A percentile compares a stretch with the other conserved stretches of the same genome.
These are phyloP conservation scores for Machaerirhynchus nigripectus DNA, from an alignment of 2,113 vertebrate genomes.

Conservation along the genomic window DNA sequence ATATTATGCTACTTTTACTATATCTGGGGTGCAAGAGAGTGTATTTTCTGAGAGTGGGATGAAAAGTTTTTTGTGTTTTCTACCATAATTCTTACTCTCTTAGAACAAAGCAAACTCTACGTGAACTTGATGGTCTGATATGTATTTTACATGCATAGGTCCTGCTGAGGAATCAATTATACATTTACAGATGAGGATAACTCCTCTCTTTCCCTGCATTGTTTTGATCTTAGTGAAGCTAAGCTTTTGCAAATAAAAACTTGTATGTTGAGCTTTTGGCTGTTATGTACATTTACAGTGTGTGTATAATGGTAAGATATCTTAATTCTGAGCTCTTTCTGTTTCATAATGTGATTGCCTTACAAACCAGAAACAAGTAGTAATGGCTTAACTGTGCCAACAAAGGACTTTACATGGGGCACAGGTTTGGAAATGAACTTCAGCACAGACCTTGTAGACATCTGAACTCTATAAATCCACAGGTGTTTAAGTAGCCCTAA, in stretches of 20 bases:
- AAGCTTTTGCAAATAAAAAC: slow-evolving; percentile 37
- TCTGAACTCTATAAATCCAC: slow-evolving; percentile 81
- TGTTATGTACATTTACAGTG: background rate
- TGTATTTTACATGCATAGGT: background rate
- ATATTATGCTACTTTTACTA: background rate
- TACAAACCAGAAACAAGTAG: slow-evolving; percentile 51
- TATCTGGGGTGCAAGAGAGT: background rate
- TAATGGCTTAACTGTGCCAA: slow-evolving; percentile 47
- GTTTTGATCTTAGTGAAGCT: background rate
- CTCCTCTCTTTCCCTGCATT: background rate
- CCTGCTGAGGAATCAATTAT: background rate
- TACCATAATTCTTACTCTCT: background rate
- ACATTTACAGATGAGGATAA: background rate
- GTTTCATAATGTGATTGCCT: slow-evolving; percentile 20
- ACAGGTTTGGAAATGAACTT: slow-evolving; percentile 73
- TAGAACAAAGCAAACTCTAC: background rate
- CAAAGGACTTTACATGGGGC: slow-evolving; percentile 60
- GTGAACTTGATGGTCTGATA: background rate
- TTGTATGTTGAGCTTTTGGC: background rate
- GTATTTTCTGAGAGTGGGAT: background rate
- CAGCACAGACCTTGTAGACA: slow-evolving; percentile 68
- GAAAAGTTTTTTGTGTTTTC: background rate
- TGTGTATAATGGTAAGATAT: slow-evolving; percentile 2
- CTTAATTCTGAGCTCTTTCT: slow-evolving; percentile 29
- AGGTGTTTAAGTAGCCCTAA: slow-evolving; percentile 80